phyloP scores from a whole-genome alignment of 2,888 invertebrate genomes.

The Diaphora mendica region DNA sequence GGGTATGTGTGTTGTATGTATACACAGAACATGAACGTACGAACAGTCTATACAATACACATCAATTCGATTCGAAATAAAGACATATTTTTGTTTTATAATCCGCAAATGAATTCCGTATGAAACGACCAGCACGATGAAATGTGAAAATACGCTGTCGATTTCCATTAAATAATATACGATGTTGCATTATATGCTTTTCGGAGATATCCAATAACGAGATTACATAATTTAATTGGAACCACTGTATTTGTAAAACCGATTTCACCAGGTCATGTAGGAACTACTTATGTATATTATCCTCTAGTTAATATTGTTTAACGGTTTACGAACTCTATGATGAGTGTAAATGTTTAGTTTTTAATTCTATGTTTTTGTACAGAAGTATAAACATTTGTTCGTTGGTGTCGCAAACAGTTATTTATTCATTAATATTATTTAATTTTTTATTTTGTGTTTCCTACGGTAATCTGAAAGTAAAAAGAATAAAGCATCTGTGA shows the following conservation, averaged over 20 bases:
- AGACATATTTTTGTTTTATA: neutral
- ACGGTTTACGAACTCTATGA: neutral
- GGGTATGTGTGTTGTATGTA: no score
- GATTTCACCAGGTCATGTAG: neutral
- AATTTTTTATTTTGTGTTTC: no score
- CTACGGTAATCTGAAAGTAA: no score
- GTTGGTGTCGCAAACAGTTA: no score
- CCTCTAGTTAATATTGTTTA: neutral
- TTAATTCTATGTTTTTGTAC: no score
- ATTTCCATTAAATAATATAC: neutral
- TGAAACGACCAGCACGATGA: neutral
- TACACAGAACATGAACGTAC: neutral
- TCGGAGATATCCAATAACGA: neutral
- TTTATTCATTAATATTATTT: no score
- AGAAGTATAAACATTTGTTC: no score
- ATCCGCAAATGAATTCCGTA: neutral
- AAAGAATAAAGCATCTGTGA: no score
- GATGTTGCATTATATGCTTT: constrained; percentile 1
- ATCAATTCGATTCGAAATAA: neutral
- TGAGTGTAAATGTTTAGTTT: neutral
- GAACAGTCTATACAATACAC: neutral
- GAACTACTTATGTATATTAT: neutral
- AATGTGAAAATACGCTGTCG: neutral
- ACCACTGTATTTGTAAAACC: neutral
- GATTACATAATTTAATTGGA: neutral